Conservation (phyloP, 2,888 invertebrate species). For the Candidula unifasciata region DNA sequence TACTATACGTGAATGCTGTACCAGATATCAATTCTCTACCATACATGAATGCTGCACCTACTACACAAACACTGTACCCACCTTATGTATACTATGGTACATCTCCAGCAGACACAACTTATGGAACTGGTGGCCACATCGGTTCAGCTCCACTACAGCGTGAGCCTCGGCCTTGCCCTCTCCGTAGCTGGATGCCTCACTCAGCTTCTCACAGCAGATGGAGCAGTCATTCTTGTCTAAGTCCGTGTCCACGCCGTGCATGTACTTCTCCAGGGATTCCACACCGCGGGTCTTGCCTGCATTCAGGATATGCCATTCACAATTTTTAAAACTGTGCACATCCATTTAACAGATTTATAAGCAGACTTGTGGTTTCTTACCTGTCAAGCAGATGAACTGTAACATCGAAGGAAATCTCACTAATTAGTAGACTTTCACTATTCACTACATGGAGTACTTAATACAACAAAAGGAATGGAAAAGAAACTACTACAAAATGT, state of each 20-base stretch:
- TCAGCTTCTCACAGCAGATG: constrained; percentile 76
- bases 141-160: constrained; percentile 83
- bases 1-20: constrained; percentile 80
- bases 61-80: constrained; percentile 41
- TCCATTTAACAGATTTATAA: no score
- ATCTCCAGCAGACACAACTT: constrained; percentile 87
- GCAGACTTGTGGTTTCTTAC: no score
- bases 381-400: no score
- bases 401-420: no score
- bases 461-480: no score
- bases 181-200: constrained; percentile 72
- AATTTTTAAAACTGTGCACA: no score
- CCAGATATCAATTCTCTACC: no score
- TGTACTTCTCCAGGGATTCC: constrained; percentile 47
- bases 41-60: background rate
- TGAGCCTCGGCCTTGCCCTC: constrained; percentile 73
- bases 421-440: no score
- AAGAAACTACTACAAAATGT: no score
- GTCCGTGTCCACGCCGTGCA: constrained; percentile 26
- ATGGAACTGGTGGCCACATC: constrained; percentile 89
- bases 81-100: constrained; percentile 80
- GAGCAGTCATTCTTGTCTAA: constrained; percentile 65
- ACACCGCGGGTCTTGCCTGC: constrained; percentile 47
- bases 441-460: no score
- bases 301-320: background rate